Evolutionary conservation across 2,797 vertebrate genomes (phyloP).

Genomic region (Chaetophractus vellerosus): DNA sequence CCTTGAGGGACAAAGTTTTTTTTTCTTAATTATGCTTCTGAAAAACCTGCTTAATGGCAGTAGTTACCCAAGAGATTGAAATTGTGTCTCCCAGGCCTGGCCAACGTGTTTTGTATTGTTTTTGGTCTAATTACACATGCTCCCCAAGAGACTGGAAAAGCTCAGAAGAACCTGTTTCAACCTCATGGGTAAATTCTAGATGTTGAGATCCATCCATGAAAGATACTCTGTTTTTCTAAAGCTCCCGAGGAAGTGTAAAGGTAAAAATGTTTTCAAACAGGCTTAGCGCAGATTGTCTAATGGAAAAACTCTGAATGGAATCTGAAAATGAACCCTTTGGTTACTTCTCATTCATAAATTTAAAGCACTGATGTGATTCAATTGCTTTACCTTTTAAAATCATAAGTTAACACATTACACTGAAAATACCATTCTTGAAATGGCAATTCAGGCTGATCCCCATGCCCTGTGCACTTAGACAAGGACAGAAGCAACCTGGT

Average conservation of each 20-base stretch:
- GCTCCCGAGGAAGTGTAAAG: conserved; percentile 77
- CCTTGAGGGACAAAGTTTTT: conserved; percentile 80
- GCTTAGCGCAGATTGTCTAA: conserved; percentile 58
- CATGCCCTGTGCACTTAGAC: background rate
- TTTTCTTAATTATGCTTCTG: conserved; percentile 86
- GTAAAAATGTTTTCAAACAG: conserved; percentile 76
- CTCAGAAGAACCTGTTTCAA: conserved; percentile 87
- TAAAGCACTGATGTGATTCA: conserved; percentile 17
- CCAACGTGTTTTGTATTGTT: conserved; percentile 87
- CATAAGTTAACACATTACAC: background rate
- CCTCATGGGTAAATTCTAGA: conserved; percentile 87
- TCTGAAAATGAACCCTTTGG: conserved; percentile 64
- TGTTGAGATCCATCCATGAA: conserved; percentile 85
- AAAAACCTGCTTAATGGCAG: conserved; percentile 86
- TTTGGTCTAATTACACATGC: conserved; percentile 88
- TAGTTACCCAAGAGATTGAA: conserved; percentile 86
- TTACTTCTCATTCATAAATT: conserved; percentile 82
- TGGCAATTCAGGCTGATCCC: background rate
- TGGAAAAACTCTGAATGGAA: conserved; percentile 75
- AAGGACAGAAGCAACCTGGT: background rate
- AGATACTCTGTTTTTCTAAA: conserved; percentile 86
- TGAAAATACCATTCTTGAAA: background rate
- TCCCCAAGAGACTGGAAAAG: conserved; percentile 83
- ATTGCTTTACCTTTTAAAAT: conserved; percentile 57
- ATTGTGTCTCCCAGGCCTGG: conserved; percentile 85